Base-by-base conservation (phyloP, 2,113 vertebrate species). In the Bombycilla garrulus region DNA sequence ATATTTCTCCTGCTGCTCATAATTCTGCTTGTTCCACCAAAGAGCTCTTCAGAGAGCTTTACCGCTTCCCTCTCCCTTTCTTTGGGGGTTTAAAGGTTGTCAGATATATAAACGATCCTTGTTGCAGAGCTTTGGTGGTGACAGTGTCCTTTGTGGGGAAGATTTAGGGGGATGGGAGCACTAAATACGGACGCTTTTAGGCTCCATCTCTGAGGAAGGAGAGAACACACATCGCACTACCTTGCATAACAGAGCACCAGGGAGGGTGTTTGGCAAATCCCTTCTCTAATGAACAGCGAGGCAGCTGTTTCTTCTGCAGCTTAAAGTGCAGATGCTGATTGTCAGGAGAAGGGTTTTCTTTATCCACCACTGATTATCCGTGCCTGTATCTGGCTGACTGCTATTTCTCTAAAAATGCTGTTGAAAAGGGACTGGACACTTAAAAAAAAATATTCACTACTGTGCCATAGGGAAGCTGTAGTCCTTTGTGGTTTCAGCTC, bases 1-100 rank as follows among this genome's bases (percentile, higher is more conserved):
- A 58, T 94, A 88, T 97, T 98, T 97, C 80, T 97, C 92, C 87
- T 84, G 90, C 88, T 97, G 91, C 74, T 97, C 93, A 93, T 97
- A 96, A 97, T 96, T 97, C 83, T 96, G 62, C 83, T 96, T 91
- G 62, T 90, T 80, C 61, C 84, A 84, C 90, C 72, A 96, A 96
- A 94, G 81, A 92, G 74, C 88, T 90, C 93, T 97, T 97, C 80
- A 95, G 95, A 97, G 91, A 97, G 69, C 81, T 95, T 94, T 91
- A 53, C 40, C 15, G 29, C 67, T 88, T 85, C 81, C 60, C 92
- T 95, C 38, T 77, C 50, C 73, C 92, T 94, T 96, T 92, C 95
- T 96, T 95, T 83, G 60, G 76, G 93, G 95, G 88, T 96, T 97
- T 84, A 91, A 97, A 97, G 76, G 67, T 96, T 97, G 73, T 93